These are phyloP conservation scores for Cynoglossus semilaevis DNA, from an alignment of 2,113 vertebrate genomes.

Conservation along the genomic window DNA sequence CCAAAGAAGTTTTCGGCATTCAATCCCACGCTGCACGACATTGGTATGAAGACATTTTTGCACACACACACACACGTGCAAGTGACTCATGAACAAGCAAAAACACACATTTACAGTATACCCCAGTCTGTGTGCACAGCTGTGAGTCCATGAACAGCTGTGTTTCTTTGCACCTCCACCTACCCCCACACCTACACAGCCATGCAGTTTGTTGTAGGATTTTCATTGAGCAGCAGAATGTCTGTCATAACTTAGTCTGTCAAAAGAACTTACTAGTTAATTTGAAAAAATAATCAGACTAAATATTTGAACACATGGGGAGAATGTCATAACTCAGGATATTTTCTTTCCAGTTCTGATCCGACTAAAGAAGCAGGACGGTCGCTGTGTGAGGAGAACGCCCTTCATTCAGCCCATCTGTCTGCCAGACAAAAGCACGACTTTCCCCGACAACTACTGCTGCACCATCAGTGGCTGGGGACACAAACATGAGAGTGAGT, in stretches of 20 bases:
- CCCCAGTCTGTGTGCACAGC: slow-evolving; percentile 48
- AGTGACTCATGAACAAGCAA: slow-evolving; percentile 46
- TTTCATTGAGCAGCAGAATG: slow-evolving; percentile 1
- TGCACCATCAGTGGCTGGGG: slow-evolving; percentile 95
- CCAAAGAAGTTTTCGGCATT: slow-evolving; percentile 83
- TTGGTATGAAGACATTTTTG: slow-evolving; percentile 76
- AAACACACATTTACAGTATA: slow-evolving; percentile 29
- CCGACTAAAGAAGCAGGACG: slow-evolving; percentile 85
- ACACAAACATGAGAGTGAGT: slow-evolving; percentile 84
- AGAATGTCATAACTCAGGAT: slow-evolving; percentile 1
- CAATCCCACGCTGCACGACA: slow-evolving; percentile 85
- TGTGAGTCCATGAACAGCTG: slow-evolving; percentile 65
- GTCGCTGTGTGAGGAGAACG: slow-evolving; percentile 81
- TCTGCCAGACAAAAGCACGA: slow-evolving; percentile 76
- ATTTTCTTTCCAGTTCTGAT: slow-evolving; percentile 79
- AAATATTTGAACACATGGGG: too few species aligned
- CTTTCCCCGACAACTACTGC: slow-evolving; percentile 77
- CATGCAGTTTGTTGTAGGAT: slow-evolving; percentile 11
- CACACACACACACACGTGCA: slow-evolving; percentile 11
- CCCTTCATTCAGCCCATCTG: slow-evolving; percentile 90
- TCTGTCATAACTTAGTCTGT: too few species aligned
- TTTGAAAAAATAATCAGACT: too few species aligned
- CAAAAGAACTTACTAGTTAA: too few species aligned
- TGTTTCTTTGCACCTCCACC: slow-evolving; percentile 14
- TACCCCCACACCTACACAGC: slow-evolving; percentile 22